Evolutionary conservation across 2,797 vertebrate species (phyloP), one percentile per base, ranked within the genome.

Genomic region (Thunnus albacares): DNA sequence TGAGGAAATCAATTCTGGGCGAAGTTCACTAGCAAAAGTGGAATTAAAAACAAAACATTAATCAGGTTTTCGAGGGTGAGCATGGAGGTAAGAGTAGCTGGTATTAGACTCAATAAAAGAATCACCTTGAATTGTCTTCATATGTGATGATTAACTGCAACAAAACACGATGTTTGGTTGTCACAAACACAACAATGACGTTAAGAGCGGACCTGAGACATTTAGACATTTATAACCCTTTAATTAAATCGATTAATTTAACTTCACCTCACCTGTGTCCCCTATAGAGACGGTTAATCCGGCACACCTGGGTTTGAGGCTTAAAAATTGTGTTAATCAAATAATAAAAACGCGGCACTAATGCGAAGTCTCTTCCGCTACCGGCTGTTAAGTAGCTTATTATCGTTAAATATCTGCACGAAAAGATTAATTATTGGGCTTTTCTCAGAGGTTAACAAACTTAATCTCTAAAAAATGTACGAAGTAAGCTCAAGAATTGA

Each of bases 81-180:
- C 75, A 96, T 96, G 95, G 94, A 96, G 94, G 95, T 96, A 96
- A 96, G 95, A 93, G 79, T 81, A 89, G 83, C 22, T 59, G 64
- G 78, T 17, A 59, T 82, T 79, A 86, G 63, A 87, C 65, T 74
- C 55, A 86, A 38, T 3, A 38, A 38, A 38, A 76, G 0, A 62
- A 38, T 59, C 60, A 71, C 9, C 1, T 60, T 18, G 18, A 51
- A 51, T 63, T 81, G 47, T 82, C 26, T 73, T 67, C 22, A 59
- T 20, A 26, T 22, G 17, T 75, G 67, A 70, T 65, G 45, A 70
- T 63, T 13, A 75, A 77, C 51, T 63, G 49, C 43, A 80, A 69
- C 66, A 72, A 51, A 20, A 9, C 43, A 82, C 60, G 81, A 81
- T 79, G 38, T 87, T 61, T 88, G 71, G 71, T 70, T 77, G 74